Percentiles rank a stretch among this genome's conserved stretches.
phyloP scores from a whole-genome alignment of 2,113 vertebrate species.

The Taurulus bubalis region DNA sequence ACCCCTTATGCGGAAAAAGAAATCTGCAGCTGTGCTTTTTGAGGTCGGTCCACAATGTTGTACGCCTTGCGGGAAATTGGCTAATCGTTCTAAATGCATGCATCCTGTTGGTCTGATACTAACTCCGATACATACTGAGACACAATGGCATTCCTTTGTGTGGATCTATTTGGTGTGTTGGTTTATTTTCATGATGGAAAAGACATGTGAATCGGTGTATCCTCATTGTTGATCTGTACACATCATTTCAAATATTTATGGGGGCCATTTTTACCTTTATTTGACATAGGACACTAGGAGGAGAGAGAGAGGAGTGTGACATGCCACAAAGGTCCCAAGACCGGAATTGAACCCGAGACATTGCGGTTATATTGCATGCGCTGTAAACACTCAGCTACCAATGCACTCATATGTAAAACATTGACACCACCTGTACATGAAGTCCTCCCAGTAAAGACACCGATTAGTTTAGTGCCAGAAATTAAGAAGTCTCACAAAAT shows the following conservation, averaged over 20 bases:
- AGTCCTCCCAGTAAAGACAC: not conserved
- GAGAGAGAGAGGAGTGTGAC: not conserved
- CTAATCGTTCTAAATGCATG: not conserved
- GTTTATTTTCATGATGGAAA: not conserved
- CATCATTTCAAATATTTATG: not conserved
- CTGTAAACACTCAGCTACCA: not conserved
- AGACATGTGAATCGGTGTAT: not conserved
- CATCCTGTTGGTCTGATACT: not conserved
- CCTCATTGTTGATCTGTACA: not conserved
- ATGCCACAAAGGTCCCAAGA: not conserved
- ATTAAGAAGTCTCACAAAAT: not conserved
- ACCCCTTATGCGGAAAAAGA: fast-evolving
- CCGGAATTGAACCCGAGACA: not conserved
- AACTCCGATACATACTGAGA: not conserved
- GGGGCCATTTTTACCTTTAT: not conserved
- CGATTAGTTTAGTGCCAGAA: not conserved
- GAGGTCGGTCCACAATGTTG: conserved; percentile 50
- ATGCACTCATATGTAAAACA: not conserved
- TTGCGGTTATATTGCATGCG: not conserved
- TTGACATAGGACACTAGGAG: not conserved
- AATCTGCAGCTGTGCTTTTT: not conserved
- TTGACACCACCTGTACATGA: not conserved
- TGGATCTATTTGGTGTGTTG: not conserved
- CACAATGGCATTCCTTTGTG: not conserved
- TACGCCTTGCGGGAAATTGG: not conserved